Evolutionary conservation across 2,113 vertebrate species (phyloP), one percentile per base, ranked within the genome.

Genomic region (Oryzias melastigma): DNA sequence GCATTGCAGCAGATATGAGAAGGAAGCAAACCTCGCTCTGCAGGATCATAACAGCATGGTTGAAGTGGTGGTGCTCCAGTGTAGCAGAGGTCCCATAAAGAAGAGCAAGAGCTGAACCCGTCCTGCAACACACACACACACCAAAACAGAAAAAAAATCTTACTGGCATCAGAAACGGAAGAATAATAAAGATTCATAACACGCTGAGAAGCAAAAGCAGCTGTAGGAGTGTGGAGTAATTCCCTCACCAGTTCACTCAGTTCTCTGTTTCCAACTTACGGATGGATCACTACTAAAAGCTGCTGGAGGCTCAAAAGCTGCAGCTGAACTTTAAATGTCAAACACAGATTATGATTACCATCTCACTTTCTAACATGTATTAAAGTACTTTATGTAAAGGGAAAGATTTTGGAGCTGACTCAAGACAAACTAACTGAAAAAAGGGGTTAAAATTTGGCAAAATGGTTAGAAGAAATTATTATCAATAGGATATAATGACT

Each of bases 1-100:
- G 77, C 77, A 78, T 65, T 75, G 77, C 69, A 82, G 68, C 64
- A 76, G 67, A 69, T 45, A 60, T 65, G 46, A 78, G 71, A 74
- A 71, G 47, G 65, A 25, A 70, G 57, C 75, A 65, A 92, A 99
- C 98, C 95, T 98, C 96, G 55, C 98, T 99, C 87, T 98, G 98
- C 88, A 99, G 94, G 90, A 99, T 99, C 98, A 99, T 99, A 83
- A 99, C 97, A 15, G 98, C 98, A 0, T 99, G 98, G 91, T 99
- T 99, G 87, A 99, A 99, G 76, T 99, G 98, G 88, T 99, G 98
- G 68, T 99, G 98, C 81, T 99, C 97, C 84, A 99, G 89, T 3
- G 98, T 99, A 69, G 98, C 98, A 17, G 96, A 99, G 52, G 98
- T 99, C 80, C 98, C 97, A 0, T 99, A 99, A 77, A 99, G 95